Percentiles rank a stretch among this genome's conserved stretches.
Conservation (phyloP, 2,888 invertebrate species). For the Ophion obscuratus region DNA sequence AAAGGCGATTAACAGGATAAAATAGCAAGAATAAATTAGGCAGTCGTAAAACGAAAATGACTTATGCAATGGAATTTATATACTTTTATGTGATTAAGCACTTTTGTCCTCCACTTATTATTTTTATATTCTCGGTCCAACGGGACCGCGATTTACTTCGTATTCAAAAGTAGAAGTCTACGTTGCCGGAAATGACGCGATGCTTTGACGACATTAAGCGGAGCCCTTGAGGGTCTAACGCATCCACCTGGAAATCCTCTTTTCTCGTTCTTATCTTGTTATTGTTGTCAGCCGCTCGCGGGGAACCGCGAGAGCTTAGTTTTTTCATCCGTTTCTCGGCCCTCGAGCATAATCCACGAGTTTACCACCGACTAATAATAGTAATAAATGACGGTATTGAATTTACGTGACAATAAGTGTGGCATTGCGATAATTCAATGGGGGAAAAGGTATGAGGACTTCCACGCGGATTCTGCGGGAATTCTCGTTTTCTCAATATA, state of each 20-base stretch:
- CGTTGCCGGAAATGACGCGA: conserved; percentile 47
- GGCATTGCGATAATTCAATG: conserved; percentile 41
- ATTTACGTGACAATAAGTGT: conserved; percentile 53
- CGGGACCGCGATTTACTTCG: not conserved
- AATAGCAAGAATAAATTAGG: no score
- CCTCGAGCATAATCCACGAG: conserved; percentile 15
- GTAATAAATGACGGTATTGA: conserved; percentile 54
- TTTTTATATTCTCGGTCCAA: not conserved
- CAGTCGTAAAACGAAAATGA: no score
- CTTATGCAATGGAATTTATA: not conserved
- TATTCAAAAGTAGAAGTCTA: conserved; percentile 17
- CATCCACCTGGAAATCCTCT: conserved; percentile 62
- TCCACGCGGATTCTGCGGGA: conserved; percentile 5
- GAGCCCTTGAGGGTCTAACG: conserved; percentile 47
- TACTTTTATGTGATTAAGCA: not conserved
- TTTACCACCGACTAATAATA: conserved; percentile 38
- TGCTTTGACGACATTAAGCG: conserved; percentile 30
- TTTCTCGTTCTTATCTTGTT: conserved; percentile 46
- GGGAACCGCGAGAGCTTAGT: conserved; percentile 31
- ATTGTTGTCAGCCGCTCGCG: not conserved
- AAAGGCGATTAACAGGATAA: no score
- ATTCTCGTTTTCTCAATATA: not conserved
- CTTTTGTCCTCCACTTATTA: not conserved
- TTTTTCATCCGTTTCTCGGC: conserved; percentile 44
- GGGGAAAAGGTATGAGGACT: not conserved